Base-by-base conservation (phyloP, 2,797 vertebrate species). In the Coccyzus lansbergi region DNA sequence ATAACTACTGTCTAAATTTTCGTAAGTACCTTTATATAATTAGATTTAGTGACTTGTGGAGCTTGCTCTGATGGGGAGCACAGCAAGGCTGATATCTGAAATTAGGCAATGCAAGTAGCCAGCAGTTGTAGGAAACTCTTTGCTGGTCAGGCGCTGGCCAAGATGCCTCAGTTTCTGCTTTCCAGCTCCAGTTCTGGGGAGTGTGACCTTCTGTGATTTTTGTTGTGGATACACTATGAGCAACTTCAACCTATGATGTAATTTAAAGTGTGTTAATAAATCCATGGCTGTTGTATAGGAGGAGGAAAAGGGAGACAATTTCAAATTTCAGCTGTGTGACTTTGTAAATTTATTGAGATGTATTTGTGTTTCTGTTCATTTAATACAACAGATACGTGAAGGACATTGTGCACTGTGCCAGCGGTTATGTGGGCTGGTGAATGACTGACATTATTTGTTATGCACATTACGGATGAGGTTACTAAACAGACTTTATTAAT, bases 391-490 rank as follows among this genome's bases (percentile, higher is more conserved):
- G 28, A 6, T 52, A 14, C 1, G 3, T 84, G 82, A 82, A 92
- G 55, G 67, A 46, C 44, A 15, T 36, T 60, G 16, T 89, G 34
- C 1, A 4, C 68, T 91, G 49, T 86, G 60, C 63, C 55, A 58
- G 3, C 22, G 5, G n/a, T 93, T 88, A 51, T 67, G 71, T 81
- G 44, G 79, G 77, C 88, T 96, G 95, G 94, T 96, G 90, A 34
- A 86, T 96, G 77, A 91, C 49, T 92, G 88, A 64, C 33, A 15
- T 92, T 83, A 77, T 91, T 96, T 25, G 24, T 95, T 95, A 87
- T 80, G 36, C 34, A 89, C 46, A 40, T 83, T 44, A 89, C 38
- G 46, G 62, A 75, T 87, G 33, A 93, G 62, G n/a, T 91, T 76
- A 60, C 56, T 74, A 36, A 51, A 51, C 44, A 77, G 53, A 71